Conservation (phyloP, 2,113 vertebrate genomes). For the Chionis minor region DNA sequence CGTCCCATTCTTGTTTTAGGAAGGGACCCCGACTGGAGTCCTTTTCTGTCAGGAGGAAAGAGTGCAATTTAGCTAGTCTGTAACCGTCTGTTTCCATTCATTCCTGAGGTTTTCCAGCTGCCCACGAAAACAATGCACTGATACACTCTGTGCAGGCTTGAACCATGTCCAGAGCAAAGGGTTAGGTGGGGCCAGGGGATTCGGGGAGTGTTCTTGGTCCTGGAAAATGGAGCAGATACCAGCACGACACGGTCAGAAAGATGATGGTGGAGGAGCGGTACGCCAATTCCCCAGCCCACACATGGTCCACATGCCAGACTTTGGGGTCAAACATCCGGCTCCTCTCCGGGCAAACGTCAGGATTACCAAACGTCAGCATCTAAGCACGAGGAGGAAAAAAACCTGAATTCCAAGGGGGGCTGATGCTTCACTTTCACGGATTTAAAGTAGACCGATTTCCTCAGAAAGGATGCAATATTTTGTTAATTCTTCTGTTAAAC, state of each 20-base stretch:
- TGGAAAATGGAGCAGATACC: background rate
- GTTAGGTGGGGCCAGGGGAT: background rate
- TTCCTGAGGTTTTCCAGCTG: slow-evolving; percentile 58
- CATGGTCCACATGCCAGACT: background rate
- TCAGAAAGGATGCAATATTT: background rate
- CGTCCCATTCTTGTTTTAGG: background rate
- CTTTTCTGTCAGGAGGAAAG: background rate
- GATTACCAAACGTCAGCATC: background rate
- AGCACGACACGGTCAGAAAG: background rate
- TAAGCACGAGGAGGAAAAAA: background rate
- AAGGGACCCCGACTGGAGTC: background rate
- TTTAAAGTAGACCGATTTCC: background rate
- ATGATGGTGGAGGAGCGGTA: background rate
- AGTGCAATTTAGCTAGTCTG: background rate
- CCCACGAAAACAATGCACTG: slow-evolving; percentile 24
- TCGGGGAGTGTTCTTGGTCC: background rate
- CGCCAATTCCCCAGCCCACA: background rate
- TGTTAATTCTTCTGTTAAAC: background rate
- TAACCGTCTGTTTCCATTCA: slow-evolving; percentile 60
- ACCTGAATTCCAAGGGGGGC: background rate
- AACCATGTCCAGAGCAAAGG: background rate
- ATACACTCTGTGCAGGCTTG: slow-evolving; percentile 43
- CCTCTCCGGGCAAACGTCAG: background rate
- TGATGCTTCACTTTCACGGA: background rate
- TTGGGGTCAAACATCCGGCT: background rate